Conservation (phyloP, 2,797 vertebrate genomes). For the Malacoctenus gilli region DNA sequence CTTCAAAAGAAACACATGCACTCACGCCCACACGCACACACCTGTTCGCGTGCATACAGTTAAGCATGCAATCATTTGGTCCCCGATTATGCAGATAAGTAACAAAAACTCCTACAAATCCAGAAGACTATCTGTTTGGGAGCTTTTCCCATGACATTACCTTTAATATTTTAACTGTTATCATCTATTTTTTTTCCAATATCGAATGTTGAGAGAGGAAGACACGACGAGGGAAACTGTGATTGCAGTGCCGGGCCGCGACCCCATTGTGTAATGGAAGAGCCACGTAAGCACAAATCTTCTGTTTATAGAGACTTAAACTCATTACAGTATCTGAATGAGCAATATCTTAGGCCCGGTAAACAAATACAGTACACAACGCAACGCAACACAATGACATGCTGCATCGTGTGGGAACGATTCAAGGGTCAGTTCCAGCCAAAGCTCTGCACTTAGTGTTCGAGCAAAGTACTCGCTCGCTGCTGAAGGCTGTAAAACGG, state of each 20-base stretch:
- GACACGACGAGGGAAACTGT: constrained; percentile 20
- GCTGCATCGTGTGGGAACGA: constrained; percentile 32
- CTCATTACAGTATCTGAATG: constrained; percentile 27
- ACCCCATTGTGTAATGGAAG: constrained; percentile 15
- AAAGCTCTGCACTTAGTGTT: constrained; percentile 41
- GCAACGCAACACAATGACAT: constrained; percentile 25
- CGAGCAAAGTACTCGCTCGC: constrained; percentile 50
- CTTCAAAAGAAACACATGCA: too few species aligned
- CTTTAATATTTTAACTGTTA: neutral
- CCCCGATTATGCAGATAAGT: too few species aligned
- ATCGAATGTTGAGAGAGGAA: constrained; percentile 4
- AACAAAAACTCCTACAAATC: too few species aligned
- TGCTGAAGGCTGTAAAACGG: constrained; percentile 67
- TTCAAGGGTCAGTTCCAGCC: constrained; percentile 27
- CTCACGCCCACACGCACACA: too few species aligned
- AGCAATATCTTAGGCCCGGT: constrained; percentile 19
- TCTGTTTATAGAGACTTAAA: constrained; percentile 34
- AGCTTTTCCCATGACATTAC: neutral
- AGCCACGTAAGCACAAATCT: constrained; percentile 12
- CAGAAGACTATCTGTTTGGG: too few species aligned
- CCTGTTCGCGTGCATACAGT: too few species aligned
- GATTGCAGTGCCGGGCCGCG: constrained; percentile 4
- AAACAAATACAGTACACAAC: constrained; percentile 47
- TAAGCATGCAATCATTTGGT: too few species aligned
- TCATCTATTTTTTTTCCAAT: neutral